Evolutionary conservation across 1,140 invertebrate genomes (phyloP), one percentile per base, ranked within the genome.

Genomic region (Camponotus vicinus): DNA sequence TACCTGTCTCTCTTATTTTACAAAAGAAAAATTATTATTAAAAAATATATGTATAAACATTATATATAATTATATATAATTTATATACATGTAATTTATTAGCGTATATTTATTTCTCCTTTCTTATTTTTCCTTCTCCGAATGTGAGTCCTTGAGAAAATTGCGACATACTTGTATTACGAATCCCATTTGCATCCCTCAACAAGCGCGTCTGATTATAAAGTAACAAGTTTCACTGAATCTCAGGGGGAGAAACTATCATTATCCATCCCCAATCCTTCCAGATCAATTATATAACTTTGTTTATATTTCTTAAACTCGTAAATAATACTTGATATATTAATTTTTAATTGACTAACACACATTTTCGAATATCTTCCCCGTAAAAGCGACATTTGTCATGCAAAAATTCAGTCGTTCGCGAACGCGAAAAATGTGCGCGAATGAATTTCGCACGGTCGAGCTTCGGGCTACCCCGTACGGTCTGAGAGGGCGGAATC

Each of bases 171-270:
- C 45, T 18, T 27, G 11, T 40, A 21, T 52, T 13, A 18, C 9
- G 42, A 40, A 69, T 55, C 13, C 64, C 27, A 79, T 52, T 79
- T 52, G 27, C 11, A 64, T 52, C 4, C 42, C 37, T 40, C n/a
- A 2, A 6, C n/a, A 34, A 27, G 79, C 45, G n/a, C 37, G 88
- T 89, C 80, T 85, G 79, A 85, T 59, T 69, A 75, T 57, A 78
- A n/a, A 59, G 69, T 6, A 45, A 40, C 27, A 70, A 57, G 49
- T 69, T 87, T 80, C 64, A 83, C 77, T 61, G 55, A 27, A 27
- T 27, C 27, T 8, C 34, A 34, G 3, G 5, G 3, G 9, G 3
- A 32, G 6, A 9, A 21, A 27, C 40, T 7, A 37, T 76, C 9
- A 27, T 42, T n/a, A n/a, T 11, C 57, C 13, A 3, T 34, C 9